phyloP scores from a whole-genome alignment of 2,113 vertebrate genomes.

The Tylochromis polylepis region DNA sequence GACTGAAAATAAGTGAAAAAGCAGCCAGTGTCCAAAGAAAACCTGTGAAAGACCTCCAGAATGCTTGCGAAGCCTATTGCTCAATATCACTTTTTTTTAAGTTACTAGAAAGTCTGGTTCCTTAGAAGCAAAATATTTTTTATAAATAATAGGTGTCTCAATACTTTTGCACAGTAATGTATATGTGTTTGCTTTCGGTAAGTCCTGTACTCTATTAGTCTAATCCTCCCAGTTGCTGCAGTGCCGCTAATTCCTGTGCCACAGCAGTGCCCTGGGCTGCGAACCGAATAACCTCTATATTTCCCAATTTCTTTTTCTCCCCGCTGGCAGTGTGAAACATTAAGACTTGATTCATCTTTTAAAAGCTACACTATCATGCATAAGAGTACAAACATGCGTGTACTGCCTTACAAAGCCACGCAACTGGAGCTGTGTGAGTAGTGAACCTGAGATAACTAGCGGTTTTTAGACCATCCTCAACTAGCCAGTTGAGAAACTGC shows the following conservation, averaged over 20 bases:
- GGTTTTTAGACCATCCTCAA: not conserved
- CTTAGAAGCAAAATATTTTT: not conserved
- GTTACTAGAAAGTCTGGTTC: not conserved
- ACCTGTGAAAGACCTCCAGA: not conserved
- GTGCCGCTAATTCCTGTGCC: slow-evolving; percentile 2
- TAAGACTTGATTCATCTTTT: slow-evolving; percentile 18
- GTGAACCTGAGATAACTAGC: slow-evolving; percentile 9
- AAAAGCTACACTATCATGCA: not conserved
- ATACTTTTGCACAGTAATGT: not conserved
- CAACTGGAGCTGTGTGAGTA: not conserved
- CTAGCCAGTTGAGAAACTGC: not conserved
- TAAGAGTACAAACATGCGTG: slow-evolving; percentile 31
- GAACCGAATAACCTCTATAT: slow-evolving; percentile 34
- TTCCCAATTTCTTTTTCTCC: not conserved
- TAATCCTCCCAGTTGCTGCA: slow-evolving; percentile 27
- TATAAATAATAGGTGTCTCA: not conserved
- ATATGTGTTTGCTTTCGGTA: not conserved
- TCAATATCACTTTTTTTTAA: not conserved
- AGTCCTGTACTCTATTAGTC: not conserved
- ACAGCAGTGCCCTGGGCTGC: not conserved
- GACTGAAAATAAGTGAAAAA: not conserved
- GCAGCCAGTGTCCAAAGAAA: not conserved
- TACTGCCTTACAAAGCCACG: slow-evolving; percentile 1
- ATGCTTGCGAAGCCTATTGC: not conserved
- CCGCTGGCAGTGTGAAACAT: not conserved